Base-by-base conservation (phyloP, 2,797 vertebrate genomes). In the Kryptolebias ocellatus region DNA sequence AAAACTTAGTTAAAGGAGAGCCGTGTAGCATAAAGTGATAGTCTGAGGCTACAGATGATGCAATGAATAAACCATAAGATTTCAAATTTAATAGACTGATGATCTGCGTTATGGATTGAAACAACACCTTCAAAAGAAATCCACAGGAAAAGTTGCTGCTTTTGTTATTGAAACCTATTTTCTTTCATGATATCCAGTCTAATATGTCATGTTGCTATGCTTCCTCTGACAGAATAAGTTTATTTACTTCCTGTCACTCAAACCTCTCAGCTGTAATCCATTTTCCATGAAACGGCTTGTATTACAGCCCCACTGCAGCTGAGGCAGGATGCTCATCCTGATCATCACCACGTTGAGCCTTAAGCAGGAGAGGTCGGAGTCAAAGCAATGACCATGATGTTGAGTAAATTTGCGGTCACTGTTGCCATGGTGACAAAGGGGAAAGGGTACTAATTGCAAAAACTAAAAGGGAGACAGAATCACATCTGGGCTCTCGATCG, bases 371-470 rank as follows among this genome's bases (percentile, higher is more conserved):
- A 70, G 70, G 37, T 39, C 17, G 6, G 50, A 63, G 60, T 70
- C 59, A 83, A 12, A n/a, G n/a, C 34, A 83, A 78, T 64, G 49
- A 67, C 63, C 58, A 83, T 64, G 54, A 51, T 50, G 8, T n/a
- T 7, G 0, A 37, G 63, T 52, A 55, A 71, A 68, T 52, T 12
- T 69, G 29, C 60, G 58, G 49, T 54, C 54, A 37, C 0, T 0
- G 71, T 91, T 84, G 49, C 78, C 53, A 74, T 79, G 78, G 72
- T 50, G 12, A 84, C 53, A 34, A 45, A 57, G 61, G 59, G 60
- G 29, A n/a, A 73, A 46, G 37, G 39, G 46, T 60, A 37, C 63
- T 44, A 79, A 78, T 64, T 46, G 65, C 74, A 64, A 17, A 12
- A 46, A 51, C 37, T 49, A 20, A 60, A 47, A 18, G 27, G 29